Evolutionary conservation across 2,888 invertebrate species (phyloP).

Genomic region (Boloria selene): DNA sequence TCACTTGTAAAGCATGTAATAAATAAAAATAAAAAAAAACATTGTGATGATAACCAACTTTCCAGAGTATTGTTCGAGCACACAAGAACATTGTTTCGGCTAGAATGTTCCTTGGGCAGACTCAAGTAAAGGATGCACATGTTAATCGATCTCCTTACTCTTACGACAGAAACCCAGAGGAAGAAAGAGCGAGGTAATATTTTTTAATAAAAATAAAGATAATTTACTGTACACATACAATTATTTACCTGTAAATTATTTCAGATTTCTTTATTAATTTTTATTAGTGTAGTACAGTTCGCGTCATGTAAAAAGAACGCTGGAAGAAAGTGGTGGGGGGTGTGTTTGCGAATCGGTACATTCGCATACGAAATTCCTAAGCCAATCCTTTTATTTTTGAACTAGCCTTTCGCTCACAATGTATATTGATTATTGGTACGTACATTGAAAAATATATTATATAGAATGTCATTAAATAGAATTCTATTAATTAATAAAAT

Average conservation of each 20-base stretch:
- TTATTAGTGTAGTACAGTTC: not conserved
- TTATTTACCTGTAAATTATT: not conserved
- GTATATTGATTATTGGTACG: no score
- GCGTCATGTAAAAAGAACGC: no score
- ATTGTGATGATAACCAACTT: slow-evolving; percentile 27
- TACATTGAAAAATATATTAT: no score
- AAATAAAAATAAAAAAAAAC: not conserved
- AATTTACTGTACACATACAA: not conserved
- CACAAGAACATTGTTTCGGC: slow-evolving; percentile 78
- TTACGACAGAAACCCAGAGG: slow-evolving; percentile 87
- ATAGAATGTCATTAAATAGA: no score
- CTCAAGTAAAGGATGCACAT: slow-evolving; percentile 85
- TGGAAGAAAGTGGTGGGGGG: no score
- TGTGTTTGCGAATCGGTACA: no score
- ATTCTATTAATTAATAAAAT: no score
- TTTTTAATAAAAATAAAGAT: slow-evolving; percentile 32
- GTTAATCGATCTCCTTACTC: slow-evolving; percentile 92
- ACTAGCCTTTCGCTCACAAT: no score
- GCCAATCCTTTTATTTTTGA: no score
- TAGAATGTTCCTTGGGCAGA: slow-evolving; percentile 82
- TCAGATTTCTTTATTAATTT: not conserved
- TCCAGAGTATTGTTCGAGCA: slow-evolving; percentile 72
- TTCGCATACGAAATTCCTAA: no score
- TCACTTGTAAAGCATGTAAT: not conserved
- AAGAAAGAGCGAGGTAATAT: slow-evolving; percentile 84